These are phyloP conservation scores for Tetramorium parvispinum DNA, from an alignment of 1,140 invertebrate species.

Conservation along the genomic window DNA sequence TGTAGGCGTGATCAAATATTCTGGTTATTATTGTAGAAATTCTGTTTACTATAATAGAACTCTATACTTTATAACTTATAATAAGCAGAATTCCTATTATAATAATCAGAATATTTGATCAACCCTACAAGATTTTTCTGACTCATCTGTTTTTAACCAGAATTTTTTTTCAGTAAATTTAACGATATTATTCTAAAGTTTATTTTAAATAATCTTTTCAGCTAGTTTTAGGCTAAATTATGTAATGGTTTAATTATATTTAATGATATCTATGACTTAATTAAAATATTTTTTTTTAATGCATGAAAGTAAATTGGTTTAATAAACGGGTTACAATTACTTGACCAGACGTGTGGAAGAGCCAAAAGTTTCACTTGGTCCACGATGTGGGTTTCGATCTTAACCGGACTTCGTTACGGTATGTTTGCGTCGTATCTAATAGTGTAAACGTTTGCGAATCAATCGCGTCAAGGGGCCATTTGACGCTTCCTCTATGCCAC, in stretches of 20 bases:
- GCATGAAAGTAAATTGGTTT: background rate
- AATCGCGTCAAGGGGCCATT: slow-evolving; percentile 45
- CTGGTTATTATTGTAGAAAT: too few relatives aligned
- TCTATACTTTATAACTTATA: too few relatives aligned
- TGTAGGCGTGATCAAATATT: too few relatives aligned
- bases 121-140: too few relatives aligned
- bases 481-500: slow-evolving; percentile 9
- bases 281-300: background rate
- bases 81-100: too few relatives aligned
- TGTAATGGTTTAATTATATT: slow-evolving; percentile 3
- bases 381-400: slow-evolving; percentile 8
- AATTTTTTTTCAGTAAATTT: too few relatives aligned
- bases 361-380: background rate
- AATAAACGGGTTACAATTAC: background rate
- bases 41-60: too few relatives aligned
- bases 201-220: background rate
- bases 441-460: slow-evolving; percentile 61
- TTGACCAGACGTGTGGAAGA: background rate
- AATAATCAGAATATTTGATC: too few relatives aligned
- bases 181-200: background rate
- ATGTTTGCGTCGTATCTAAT: slow-evolving; percentile 50
- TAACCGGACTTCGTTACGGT: slow-evolving; percentile 35
- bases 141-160: too few relatives aligned
- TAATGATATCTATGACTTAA: background rate
- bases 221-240: background rate